Base-by-base conservation (phyloP, 2,113 vertebrate genomes). In the Antigone vipio region DNA sequence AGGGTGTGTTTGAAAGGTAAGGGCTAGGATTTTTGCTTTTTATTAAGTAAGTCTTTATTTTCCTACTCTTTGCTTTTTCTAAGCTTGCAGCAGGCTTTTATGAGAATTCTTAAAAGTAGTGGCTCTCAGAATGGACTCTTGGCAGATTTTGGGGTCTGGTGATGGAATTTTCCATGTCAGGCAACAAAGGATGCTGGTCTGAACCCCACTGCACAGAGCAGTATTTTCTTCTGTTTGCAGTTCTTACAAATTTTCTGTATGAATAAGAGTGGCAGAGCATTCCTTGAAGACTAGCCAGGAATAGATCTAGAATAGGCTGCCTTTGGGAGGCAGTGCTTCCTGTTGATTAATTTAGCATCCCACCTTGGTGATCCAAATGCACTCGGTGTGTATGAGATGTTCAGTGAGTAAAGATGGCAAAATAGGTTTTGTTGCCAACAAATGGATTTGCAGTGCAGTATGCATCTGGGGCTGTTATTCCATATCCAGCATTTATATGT, bases 291-390 rank as follows among this genome's bases (percentile, higher is more conserved):
- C 12, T 73, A 74, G 71, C 92, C 92, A 89, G 74, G 88, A 86
- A 60, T 12, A 80, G 75, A 35, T 81, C 47, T 77, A 92, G 58
- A 93, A 38, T 29, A 55, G 85, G 67, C 67, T 94, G 85, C 82
- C 35, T 58, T 93, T 49, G 82, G 85, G 79, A 90, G 42, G 45
- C 79, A 71, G 15, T 16, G 72, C 88, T 95, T 96, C 94, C 87
- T 89, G 74, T 68, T 92, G 77, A 93, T 91, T 92, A 93, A 60
- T 89, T 73, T 93, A 87, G 62, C 81, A 88, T 82, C 69, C 56
- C 66, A 94, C 87, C 87, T 80, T 83, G 68, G 58, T 88, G 63
- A 95, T 92, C 82, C 75, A 69, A 71, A 24, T 34, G 55, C 74
- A 27, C 78, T 76, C 44, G 74, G 29, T 90, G 71, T 42, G 26